Percentiles rank a stretch among this genome's conserved stretches.
Conservation (phyloP, 2,113 vertebrate species). For the Catharus minimus region DNA sequence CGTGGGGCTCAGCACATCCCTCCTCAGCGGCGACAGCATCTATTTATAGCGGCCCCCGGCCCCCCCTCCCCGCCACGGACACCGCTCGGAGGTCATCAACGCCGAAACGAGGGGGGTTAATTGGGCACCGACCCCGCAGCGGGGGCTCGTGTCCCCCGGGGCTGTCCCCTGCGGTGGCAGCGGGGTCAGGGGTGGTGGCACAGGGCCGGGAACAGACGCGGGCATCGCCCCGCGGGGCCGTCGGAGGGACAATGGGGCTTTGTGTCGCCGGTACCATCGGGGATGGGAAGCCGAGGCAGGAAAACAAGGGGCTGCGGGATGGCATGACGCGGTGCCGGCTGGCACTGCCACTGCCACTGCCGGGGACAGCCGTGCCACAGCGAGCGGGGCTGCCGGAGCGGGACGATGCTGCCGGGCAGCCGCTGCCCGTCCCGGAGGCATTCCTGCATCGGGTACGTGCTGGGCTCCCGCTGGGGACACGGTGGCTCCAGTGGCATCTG, state of each 20-base stretch:
- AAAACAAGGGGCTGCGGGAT: conserved; percentile 17
- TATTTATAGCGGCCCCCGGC: conserved; percentile 29
- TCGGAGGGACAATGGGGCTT: conserved; percentile 49
- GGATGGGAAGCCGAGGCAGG: conserved; percentile 2
- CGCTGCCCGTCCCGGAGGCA: conserved; percentile 77
- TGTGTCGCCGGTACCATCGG: conserved; percentile 68
- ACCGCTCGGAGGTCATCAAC: not conserved
- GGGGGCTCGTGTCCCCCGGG: not conserved
- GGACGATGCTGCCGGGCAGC: conserved; percentile 71
- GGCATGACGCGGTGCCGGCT: not conserved
- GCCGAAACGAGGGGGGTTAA: not conserved
- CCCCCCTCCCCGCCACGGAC: not conserved
- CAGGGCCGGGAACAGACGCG: not conserved
- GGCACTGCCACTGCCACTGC: not conserved
- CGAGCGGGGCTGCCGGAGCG: not conserved
- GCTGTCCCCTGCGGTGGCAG: not conserved
- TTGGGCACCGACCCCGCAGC: not conserved
- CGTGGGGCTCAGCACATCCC: not conserved
- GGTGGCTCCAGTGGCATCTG: fast-evolving
- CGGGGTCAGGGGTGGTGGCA: conserved; percentile 16
- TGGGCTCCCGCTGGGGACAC: not conserved
- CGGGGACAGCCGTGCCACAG: not conserved
- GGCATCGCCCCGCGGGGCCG: not conserved
- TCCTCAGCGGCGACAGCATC: not conserved
- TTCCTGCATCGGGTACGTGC: conserved; percentile 80